Conservation (phyloP, 2,113 vertebrate genomes). For the Cepphus grylle region DNA sequence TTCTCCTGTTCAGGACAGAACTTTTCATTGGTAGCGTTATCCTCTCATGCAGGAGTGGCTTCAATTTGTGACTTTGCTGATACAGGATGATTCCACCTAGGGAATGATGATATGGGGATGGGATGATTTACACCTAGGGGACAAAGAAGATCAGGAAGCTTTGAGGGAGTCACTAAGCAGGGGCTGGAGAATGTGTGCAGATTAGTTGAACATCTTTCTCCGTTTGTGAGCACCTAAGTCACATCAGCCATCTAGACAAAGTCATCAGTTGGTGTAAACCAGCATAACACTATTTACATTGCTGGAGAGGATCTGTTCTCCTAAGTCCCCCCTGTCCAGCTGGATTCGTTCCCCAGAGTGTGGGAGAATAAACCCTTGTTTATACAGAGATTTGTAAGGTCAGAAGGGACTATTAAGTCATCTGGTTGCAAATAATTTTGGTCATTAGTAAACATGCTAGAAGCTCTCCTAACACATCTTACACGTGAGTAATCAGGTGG, state of each 20-base stretch:
- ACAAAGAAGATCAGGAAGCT: not conserved
- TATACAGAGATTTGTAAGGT: constrained; percentile 21
- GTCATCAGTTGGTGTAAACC: not conserved
- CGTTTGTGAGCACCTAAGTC: not conserved
- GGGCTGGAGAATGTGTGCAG: not conserved
- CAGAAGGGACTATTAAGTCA: constrained; percentile 33
- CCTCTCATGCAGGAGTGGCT: not conserved
- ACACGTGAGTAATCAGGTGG: not conserved
- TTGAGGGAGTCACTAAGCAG: not conserved
- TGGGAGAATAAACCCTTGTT: constrained; percentile 31
- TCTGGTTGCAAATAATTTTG: not conserved
- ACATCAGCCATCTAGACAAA: not conserved
- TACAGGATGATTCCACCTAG: not conserved
- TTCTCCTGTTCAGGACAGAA: not conserved
- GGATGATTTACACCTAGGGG: not conserved
- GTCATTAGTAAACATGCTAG: not conserved
- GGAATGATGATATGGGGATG: not conserved
- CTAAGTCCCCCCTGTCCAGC: not conserved
- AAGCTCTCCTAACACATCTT: not conserved
- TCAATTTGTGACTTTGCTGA: not conserved
- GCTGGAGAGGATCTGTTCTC: not conserved
- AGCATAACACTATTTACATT: not conserved
- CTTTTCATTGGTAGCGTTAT: not conserved
- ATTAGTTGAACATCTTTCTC: not conserved
- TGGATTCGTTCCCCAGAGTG: constrained; percentile 15